These are phyloP conservation scores for Tetrax tetrax DNA, from an alignment of 2,113 vertebrate genomes.

Conservation along the genomic window DNA sequence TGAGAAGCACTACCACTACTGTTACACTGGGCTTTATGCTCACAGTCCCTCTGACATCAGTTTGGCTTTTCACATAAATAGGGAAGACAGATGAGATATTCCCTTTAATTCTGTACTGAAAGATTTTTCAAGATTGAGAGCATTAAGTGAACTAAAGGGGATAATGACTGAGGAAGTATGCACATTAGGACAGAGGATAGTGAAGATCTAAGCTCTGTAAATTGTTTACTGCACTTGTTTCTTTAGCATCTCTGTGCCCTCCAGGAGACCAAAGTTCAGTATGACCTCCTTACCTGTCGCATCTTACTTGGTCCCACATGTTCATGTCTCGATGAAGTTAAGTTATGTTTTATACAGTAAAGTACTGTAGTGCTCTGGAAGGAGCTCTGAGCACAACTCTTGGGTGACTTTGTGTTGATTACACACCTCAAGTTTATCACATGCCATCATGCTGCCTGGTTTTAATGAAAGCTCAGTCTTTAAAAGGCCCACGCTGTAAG, in stretches of 20 bases:
- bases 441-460: background rate
- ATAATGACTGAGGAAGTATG: background rate
- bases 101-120: background rate
- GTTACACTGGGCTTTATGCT: background rate
- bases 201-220: conserved; percentile 21
- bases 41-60: background rate
- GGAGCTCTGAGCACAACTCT: background rate
- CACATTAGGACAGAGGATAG: background rate
- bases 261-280: conserved; percentile 48
- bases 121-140: background rate
- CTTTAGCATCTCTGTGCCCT: conserved; percentile 26
- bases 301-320: background rate
- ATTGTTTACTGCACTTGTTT: conserved; percentile 21
- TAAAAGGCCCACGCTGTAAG: background rate
- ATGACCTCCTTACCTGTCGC: background rate
- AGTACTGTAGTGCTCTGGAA: conserved; percentile 25
- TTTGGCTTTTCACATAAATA: background rate
- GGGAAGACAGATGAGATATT: background rate
- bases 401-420: background rate
- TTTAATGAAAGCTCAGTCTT: background rate
- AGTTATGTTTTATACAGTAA: conserved; percentile 14
- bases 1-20: background rate
- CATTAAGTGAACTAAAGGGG: conserved; percentile 33
- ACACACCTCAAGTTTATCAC: background rate
- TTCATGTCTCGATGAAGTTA: conserved; percentile 1